Percentiles rank a stretch among this genome's conserved stretches.
Conservation (phyloP, 2,113 vertebrate species). For the Trogon melanurus region DNA sequence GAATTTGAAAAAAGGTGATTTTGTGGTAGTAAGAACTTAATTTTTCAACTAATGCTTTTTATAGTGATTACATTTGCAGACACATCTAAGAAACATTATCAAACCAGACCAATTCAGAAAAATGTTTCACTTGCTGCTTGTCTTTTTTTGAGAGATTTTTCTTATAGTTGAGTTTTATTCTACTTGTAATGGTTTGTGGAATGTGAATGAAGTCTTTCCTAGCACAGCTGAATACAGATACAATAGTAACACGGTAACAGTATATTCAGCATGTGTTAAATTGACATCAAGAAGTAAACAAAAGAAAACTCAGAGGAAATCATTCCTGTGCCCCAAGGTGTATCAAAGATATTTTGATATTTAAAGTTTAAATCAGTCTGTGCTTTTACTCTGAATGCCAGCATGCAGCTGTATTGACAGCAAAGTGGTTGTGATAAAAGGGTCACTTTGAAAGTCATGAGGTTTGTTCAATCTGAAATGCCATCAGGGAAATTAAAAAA, state of each 20-base stretch:
- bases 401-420: not conserved
- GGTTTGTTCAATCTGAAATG: constrained; percentile 22
- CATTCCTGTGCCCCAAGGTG: not conserved
- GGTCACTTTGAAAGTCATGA: constrained; percentile 21
- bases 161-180: not conserved
- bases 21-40: not conserved
- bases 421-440: not conserved
- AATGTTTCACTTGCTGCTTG: not conserved
- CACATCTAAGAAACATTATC: not conserved
- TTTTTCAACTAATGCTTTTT: not conserved
- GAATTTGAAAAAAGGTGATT: not conserved
- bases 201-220: not conserved
- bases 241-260: not conserved
- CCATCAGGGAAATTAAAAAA: not conserved
- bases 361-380: constrained; percentile 50
- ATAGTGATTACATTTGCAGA: not conserved
- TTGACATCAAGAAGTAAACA: constrained; percentile 9
- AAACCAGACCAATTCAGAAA: not conserved
- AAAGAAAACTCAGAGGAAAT: not conserved
- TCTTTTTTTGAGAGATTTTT: not conserved
- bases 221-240: not conserved
- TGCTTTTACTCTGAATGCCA: constrained; percentile 21
- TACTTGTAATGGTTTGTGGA: not conserved
- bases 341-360: constrained; percentile 7
- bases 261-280: not conserved